phyloP scores from a whole-genome alignment of 2,888 invertebrate genomes.

The Heliothis peltigera region DNA sequence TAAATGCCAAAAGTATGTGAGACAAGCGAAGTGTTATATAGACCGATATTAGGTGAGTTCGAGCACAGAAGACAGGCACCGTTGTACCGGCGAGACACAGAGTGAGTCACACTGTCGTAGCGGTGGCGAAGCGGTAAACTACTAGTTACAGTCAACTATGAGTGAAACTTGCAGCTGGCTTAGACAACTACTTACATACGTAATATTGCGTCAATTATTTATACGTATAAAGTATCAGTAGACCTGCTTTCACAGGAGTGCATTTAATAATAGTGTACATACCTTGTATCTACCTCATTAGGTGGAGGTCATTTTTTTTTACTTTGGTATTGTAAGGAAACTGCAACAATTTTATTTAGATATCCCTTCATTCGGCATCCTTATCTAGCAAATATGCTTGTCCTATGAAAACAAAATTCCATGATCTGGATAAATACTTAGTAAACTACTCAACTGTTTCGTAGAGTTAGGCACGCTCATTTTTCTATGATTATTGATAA shows the following conservation, averaged over 20 bases:
- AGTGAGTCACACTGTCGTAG: slow-evolving; percentile 48
- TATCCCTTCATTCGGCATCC: slow-evolving; percentile 1
- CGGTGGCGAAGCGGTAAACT: slow-evolving; percentile 61
- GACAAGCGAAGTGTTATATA: slow-evolving; percentile 86
- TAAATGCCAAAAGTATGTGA: slow-evolving; percentile 71
- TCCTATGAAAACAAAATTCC: slow-evolving; percentile 5
- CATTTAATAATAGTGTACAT: slow-evolving; percentile 16
- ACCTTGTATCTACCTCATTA: slow-evolving; percentile 15
- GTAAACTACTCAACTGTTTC: slow-evolving; percentile 33
- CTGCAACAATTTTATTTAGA: slow-evolving; percentile 4
- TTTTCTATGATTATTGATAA: slow-evolving; percentile 59
- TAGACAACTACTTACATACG: slow-evolving; percentile 39
- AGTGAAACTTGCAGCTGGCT: slow-evolving; percentile 26
- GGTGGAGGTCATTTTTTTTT: slow-evolving; percentile 2
- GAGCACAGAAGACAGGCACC: slow-evolving; percentile 69
- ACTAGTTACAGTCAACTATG: slow-evolving; percentile 34
- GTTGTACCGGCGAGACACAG: slow-evolving; percentile 53
- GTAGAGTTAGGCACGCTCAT: slow-evolving; percentile 71
- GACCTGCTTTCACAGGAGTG: slow-evolving; percentile 13
- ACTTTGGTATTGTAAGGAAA: not conserved
- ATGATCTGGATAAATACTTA: slow-evolving; percentile 1
- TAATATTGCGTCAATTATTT: slow-evolving; percentile 26
- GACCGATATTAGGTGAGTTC: slow-evolving; percentile 71
- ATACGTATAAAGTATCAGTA: slow-evolving; percentile 18
- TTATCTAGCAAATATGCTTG: not conserved